Base-by-base conservation (phyloP, 2,888 invertebrate genomes). In the Neoaliturus tenellus region DNA sequence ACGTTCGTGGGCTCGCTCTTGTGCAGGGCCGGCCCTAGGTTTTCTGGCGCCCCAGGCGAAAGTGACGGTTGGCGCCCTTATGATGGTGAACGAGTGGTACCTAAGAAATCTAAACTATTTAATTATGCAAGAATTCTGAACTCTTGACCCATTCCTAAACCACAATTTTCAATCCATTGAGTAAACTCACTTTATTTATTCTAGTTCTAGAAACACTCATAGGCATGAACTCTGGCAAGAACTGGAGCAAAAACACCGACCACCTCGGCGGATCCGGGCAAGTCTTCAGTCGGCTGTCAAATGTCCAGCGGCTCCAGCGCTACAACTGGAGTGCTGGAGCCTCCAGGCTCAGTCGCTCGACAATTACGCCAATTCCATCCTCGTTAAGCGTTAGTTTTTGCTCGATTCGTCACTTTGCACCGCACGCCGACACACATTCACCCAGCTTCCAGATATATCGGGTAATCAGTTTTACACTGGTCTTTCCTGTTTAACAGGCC, bases 361-460 rank as follows among this genome's bases (percentile, higher is more conserved):
- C 62, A 62, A 62, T 62, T 62, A 62, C 28, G 62, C 62, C 62
- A 62, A 25, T 62, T 62, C 62, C 62, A 28, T 8, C 28, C 62
- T 62, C 62, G 62, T 62, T 28, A 62, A 31, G 62, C 62, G 14
- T 17, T 28, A 28, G 62, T 62, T 62, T 62, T 62, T 62, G 62
- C 62, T 62, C 62, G 62, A 62, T 62, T 62, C 62, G 62, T 62
- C 62, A 62, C 62, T 62, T 62, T 62, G 62, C 51, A 5, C 3
- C 51, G 51, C 51, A 14, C 51, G 23, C 62, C 28, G 28, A 28
- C 28, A 62, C 62, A 62, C 62, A 62, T 62, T 62, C 62, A 14
- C 62, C 62, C 62, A 55, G 25, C 55, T 10, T n/a, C 51, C 25
- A 62, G 62, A 28, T 62, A 25, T 55, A 28, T 62, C 62, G 62